phyloP scores from a whole-genome alignment of 2,113 vertebrate species.

The Centropristis striata region DNA sequence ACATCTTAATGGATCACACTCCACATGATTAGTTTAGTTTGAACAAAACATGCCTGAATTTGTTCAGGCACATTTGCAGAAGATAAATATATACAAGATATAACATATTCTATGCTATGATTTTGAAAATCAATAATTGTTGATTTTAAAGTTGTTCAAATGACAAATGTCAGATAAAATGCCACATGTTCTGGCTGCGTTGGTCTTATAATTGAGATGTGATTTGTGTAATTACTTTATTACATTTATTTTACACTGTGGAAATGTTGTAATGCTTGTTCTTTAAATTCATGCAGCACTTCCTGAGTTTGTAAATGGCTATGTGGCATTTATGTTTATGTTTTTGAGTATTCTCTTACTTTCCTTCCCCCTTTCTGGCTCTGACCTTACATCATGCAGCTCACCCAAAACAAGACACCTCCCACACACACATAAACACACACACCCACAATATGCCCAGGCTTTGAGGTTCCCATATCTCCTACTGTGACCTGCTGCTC shows the following conservation, averaged over 20 bases:
- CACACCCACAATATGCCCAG: not conserved
- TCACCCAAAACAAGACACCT: not conserved
- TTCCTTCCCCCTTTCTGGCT: slow-evolving; percentile 1
- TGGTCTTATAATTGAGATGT: no score
- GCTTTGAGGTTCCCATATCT: slow-evolving; percentile 51
- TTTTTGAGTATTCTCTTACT: no score
- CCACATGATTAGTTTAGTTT: no score
- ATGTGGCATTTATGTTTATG: not conserved
- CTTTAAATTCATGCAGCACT: not conserved
- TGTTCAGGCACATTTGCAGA: no score
- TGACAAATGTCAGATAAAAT: no score
- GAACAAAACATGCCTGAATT: no score
- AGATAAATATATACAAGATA: no score
- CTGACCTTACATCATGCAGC: slow-evolving; percentile 6
- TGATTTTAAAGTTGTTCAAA: no score
- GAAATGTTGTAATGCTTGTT: not conserved
- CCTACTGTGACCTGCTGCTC: slow-evolving; percentile 47
- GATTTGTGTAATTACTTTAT: not conserved
- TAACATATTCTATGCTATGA: no score
- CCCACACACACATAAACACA: slow-evolving; percentile 3
- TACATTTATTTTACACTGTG: not conserved
- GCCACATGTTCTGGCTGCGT: no score
- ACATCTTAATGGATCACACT: no score
- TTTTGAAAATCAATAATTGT: no score
- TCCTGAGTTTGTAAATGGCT: not conserved